These are phyloP conservation scores for Ditylenchus weischeri DNA, from an alignment of 2,888 invertebrate species.

Conservation along the genomic window DNA sequence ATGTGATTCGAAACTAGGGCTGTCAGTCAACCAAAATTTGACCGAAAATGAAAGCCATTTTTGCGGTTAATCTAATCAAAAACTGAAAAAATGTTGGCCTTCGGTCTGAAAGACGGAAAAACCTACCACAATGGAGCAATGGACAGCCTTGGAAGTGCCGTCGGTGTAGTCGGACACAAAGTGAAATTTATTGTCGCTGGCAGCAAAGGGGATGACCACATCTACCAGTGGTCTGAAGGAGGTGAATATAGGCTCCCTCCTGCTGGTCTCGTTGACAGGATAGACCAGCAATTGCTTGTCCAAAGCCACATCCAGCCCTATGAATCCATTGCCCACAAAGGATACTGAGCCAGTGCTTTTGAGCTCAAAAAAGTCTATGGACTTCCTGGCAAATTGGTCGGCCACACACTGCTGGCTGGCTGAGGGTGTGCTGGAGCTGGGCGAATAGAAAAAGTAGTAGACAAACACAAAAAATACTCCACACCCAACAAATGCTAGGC, in stretches of 20 bases:
- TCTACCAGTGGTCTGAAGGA: conserved; percentile 29
- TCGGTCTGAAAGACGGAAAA: too few relatives aligned
- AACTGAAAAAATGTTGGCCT: too few relatives aligned
- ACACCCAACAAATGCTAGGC: conserved; percentile 18
- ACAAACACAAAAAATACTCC: conserved; percentile 26
- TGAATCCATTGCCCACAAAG: conserved; percentile 52
- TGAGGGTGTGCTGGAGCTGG: conserved; percentile 7
- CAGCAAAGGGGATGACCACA: conserved; percentile 19
- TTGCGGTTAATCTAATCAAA: too few relatives aligned
- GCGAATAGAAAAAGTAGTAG: conserved; percentile 22
- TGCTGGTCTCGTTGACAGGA: neutral
- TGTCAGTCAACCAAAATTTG: too few relatives aligned
- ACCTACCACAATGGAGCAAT: conserved; percentile 27
- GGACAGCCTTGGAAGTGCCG: conserved; percentile 28
- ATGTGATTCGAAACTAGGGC: too few relatives aligned
- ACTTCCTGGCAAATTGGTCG: conserved; percentile 21
- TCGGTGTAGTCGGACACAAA: conserved; percentile 26
- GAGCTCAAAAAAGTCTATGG: neutral
- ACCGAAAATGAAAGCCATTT: too few relatives aligned
- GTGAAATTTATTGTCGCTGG: conserved; percentile 11
- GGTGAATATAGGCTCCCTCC: conserved; percentile 14
- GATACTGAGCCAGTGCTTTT: conserved; percentile 20
- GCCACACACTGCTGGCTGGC: conserved; percentile 24
- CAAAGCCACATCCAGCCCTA: conserved; percentile 42
- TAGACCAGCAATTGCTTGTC: conserved; percentile 18